A percentile compares a stretch with the other conserved stretches of the same genome.
Conservation (phyloP, 2,797 vertebrate species). For the Pampus argenteus region DNA sequence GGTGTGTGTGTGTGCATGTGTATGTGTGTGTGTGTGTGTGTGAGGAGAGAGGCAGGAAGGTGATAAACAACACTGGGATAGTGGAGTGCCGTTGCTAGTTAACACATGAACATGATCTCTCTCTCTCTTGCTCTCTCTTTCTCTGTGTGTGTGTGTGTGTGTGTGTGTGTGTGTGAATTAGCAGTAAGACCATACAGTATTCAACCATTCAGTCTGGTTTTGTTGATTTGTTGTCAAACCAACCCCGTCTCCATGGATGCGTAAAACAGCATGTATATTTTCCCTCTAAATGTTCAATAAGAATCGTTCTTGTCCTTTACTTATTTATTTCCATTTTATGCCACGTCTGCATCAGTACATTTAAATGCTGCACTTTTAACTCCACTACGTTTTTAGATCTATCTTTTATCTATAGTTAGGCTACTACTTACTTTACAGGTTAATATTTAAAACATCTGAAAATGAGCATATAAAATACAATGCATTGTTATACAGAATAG, state of each 20-base stretch:
- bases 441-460: not conserved
- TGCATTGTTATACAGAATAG: not conserved
- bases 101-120: conserved; percentile 47
- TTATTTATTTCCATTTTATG: too few species aligned
- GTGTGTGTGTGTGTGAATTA: conserved; percentile 35
- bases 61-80: conserved; percentile 33
- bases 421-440: not conserved
- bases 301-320: too few species aligned
- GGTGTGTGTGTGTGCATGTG: conserved; percentile 12
- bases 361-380: not conserved
- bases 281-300: not conserved
- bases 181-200: conserved; percentile 16
- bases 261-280: not conserved
- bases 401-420: not conserved
- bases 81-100: conserved; percentile 35
- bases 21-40: not conserved
- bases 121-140: not conserved
- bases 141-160: not conserved
- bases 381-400: too few species aligned
- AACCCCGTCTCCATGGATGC: conserved; percentile 27
- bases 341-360: not conserved
- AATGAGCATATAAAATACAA: not conserved
- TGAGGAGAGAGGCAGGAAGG: not conserved
- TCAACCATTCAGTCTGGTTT: conserved; percentile 9
- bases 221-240: conserved; percentile 22